These are phyloP conservation scores for Cryptotis parvus DNA, from an alignment of 2,113 vertebrate species.

Conservation along the genomic window DNA sequence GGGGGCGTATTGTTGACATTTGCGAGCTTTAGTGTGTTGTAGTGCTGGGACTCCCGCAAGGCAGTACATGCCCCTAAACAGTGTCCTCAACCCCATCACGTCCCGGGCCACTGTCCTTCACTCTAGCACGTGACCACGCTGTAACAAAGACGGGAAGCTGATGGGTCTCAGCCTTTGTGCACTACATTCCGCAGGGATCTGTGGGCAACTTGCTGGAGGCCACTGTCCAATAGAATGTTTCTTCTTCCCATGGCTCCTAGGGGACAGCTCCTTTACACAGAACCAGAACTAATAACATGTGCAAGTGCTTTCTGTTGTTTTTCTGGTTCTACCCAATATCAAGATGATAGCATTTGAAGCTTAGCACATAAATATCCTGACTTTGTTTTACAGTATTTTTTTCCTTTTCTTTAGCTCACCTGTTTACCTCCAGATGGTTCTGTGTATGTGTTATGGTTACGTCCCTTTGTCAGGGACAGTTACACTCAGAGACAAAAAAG, in stretches of 20 bases:
- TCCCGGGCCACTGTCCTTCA: no score
- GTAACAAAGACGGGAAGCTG: no score
- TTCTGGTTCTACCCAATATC: background rate
- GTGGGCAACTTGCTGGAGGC: background rate
- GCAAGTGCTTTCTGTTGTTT: background rate
- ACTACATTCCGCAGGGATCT: no score
- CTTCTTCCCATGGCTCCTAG: background rate
- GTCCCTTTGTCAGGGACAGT: background rate
- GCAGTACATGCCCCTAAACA: background rate
- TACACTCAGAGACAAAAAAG: background rate
- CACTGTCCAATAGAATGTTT: background rate
- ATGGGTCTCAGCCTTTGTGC: no score
- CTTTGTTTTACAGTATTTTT: background rate
- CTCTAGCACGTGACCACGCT: no score
- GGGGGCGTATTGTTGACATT: background rate
- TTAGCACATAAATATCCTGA: background rate
- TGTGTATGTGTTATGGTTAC: no score
- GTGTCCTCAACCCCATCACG: no score
- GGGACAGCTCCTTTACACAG: constrained; percentile 1
- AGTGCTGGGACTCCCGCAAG: rapidly evolving
- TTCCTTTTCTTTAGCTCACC: constrained; percentile 21
- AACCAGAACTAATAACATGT: constrained; percentile 30
- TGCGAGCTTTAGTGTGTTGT: background rate
- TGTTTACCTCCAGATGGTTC: background rate
- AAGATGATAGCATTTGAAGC: background rate